Conservation (phyloP, 2,113 vertebrate genomes). For the Eulemur rufifrons region DNA sequence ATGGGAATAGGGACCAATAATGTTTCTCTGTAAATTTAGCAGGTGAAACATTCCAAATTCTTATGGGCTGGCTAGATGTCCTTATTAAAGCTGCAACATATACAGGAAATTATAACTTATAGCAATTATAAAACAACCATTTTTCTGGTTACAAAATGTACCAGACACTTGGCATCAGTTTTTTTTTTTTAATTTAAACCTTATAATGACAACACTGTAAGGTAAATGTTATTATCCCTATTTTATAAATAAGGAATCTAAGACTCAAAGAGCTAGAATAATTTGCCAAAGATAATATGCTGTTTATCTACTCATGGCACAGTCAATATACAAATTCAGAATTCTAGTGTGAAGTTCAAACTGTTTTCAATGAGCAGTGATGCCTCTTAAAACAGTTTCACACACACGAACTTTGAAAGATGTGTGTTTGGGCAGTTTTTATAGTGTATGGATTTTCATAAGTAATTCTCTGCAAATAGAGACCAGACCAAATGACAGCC, state of each 20-base stretch:
- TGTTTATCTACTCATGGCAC: not conserved
- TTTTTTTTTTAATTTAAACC: not conserved
- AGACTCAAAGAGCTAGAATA: not conserved
- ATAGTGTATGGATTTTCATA: not conserved
- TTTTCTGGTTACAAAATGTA: not conserved
- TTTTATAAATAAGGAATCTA: not conserved
- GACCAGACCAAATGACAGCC: not conserved
- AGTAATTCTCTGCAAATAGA: slow-evolving; percentile 3
- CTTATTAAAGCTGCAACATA: not conserved
- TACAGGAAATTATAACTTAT: not conserved
- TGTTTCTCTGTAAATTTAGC: not conserved
- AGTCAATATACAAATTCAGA: not conserved
- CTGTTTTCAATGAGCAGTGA: not conserved
- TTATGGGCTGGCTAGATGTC: not conserved
- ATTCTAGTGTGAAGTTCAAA: not conserved
- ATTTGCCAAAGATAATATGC: not conserved
- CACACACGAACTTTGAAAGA: not conserved
- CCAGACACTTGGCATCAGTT: not conserved
- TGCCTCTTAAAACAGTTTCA: not conserved
- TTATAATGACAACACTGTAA: not conserved
- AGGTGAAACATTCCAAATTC: not conserved
- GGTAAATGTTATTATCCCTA: not conserved
- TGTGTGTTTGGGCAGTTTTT: not conserved
- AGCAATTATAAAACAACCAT: not conserved
- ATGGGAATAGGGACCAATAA: not conserved